Percentiles rank a stretch among this genome's conserved stretches.
These are phyloP conservation scores for Spea multiplicata DNA, from an alignment of 2,113 vertebrate genomes.

Conservation along the genomic window DNA sequence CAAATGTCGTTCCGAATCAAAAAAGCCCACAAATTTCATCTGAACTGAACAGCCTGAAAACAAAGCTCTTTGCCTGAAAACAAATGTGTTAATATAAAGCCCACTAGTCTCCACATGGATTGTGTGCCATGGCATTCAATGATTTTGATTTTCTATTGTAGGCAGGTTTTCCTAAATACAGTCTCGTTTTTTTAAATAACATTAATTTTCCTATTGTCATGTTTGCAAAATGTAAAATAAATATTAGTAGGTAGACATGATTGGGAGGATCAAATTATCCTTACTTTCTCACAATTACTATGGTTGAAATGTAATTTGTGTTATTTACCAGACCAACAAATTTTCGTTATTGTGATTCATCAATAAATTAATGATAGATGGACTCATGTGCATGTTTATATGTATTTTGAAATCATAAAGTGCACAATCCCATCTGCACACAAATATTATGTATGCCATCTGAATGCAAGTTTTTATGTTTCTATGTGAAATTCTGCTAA, in stretches of 20 bases:
- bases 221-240: slow-evolving; percentile 23
- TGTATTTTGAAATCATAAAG: slow-evolving; percentile 41
- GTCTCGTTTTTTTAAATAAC: slow-evolving; percentile 37
- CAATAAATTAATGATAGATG: slow-evolving; percentile 44
- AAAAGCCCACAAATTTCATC: too few species aligned
- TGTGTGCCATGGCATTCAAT: too few species aligned
- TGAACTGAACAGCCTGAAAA: too few species aligned
- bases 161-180: neutral
- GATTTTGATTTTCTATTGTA: too few species aligned
- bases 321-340: slow-evolving; percentile 12
- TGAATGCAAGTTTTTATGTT: slow-evolving; percentile 32
- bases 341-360: slow-evolving; percentile 36
- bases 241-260: slow-evolving; percentile 39
- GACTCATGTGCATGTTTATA: slow-evolving; percentile 37
- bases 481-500: slow-evolving; percentile 21
- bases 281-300: slow-evolving; percentile 24
- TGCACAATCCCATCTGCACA: slow-evolving; percentile 31
- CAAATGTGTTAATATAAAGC: too few species aligned
- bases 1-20: too few species aligned
- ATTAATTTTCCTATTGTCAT: slow-evolving; percentile 21
- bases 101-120: too few species aligned
- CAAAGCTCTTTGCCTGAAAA: too few species aligned
- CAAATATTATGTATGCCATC: slow-evolving; percentile 33
- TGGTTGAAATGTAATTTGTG: slow-evolving; percentile 13
- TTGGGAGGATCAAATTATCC: slow-evolving; percentile 21